These are phyloP conservation scores for Daktulosphaira vitifoliae DNA, from an alignment of 1,140 invertebrate species.

Conservation along the genomic window DNA sequence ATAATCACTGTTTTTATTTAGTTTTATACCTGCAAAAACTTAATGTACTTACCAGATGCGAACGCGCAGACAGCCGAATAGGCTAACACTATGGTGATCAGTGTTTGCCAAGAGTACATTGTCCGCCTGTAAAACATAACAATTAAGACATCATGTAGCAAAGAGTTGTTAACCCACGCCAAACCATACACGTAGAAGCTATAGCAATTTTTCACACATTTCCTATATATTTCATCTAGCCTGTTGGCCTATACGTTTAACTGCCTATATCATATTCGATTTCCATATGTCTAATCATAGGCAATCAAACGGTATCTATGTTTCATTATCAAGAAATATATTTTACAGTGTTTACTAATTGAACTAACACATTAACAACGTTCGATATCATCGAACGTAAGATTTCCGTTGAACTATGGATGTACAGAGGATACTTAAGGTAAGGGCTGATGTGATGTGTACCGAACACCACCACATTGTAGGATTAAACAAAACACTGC, in stretches of 20 bases:
- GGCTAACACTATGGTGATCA: slow-evolving; percentile 17
- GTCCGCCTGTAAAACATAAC: slow-evolving; percentile 29
- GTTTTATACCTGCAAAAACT: neutral
- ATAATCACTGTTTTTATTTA: slow-evolving; percentile 20
- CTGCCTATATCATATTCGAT: no score
- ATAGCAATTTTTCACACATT: no score
- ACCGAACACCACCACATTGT: no score
- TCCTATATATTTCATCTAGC: no score
- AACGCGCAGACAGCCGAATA: slow-evolving; percentile 31
- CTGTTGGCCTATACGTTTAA: no score
- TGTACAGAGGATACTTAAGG: no score
- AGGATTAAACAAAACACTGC: no score
- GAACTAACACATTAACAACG: neutral
- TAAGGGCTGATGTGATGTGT: no score
- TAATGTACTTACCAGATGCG: slow-evolving; percentile 15
- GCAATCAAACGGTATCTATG: no score
- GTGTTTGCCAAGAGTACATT: slow-evolving; percentile 28
- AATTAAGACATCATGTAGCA: slow-evolving; percentile 5
- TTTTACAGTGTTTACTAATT: no score
- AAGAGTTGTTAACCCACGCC: neutral
- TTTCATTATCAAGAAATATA: no score
- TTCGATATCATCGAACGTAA: neutral
- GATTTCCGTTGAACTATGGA: slow-evolving; percentile 13
- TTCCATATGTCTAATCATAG: no score
- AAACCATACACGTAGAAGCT: slow-evolving; percentile 17